Evolutionary conservation across 2,113 vertebrate genomes (phyloP), one percentile per base, ranked within the genome.

Genomic region (Halcyon malimbica): DNA sequence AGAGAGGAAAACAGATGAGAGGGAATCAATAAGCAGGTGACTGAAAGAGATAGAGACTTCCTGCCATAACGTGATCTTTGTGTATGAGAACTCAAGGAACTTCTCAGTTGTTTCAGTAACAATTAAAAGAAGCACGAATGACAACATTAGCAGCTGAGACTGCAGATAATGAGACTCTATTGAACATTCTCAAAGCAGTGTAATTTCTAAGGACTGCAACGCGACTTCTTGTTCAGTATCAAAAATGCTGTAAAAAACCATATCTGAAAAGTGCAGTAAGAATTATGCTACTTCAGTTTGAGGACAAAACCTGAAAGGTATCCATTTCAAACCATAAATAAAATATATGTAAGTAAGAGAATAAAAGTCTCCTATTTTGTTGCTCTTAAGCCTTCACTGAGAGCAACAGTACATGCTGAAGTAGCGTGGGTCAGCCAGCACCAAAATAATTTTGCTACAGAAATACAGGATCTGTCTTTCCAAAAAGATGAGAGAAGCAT

Each of bases 1-100:
- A 95, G 60, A 83, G 28, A 90, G 65, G 83, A 90, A 81, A 88
- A 84, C 25, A 80, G 65, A 78, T 74, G 51, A 87, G 76, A 85
- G 25, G 37, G 41, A 82, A 94, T 94, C 41, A 80, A 50, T 50
- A 71, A 94, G 11, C 54, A 91, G 51, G 42, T 53, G 44, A 67
- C 31, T 31, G 57, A 60, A 59, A 48, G 73, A 87, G 77, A 73
- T 13, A 48, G 56, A 92, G 62, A 37, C 21, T 51, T 75, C 86
- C 76, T 68, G 35, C 60, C 79, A 35, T 10, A 82, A 73, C 0
- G 0, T 7, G 50, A 63, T 37, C 64, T 78, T 8, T 64, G 65
- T 33, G 33, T 18, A 51, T 0, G 0, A 80, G 48, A 82, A 81
- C 50, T 74, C 41, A 57, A 57, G 57, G 62, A 89, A 68, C 2